These are phyloP conservation scores for Saccostrea glomerata DNA, from an alignment of 1,140 invertebrate genomes.

Conservation along the genomic window DNA sequence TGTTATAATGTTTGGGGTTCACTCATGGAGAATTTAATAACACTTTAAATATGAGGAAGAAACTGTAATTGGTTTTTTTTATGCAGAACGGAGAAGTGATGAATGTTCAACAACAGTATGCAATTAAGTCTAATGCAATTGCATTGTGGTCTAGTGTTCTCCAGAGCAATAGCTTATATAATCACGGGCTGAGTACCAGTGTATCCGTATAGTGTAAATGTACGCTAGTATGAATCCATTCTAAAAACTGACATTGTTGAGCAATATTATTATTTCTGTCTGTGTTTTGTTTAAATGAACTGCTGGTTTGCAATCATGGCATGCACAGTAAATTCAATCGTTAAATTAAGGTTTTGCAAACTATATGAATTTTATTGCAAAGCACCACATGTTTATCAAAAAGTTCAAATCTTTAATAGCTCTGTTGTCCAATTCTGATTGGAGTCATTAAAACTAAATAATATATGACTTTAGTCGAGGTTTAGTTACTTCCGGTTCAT, in stretches of 20 bases:
- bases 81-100: background rate
- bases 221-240: background rate
- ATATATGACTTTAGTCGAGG: background rate
- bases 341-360: background rate
- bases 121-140: slow-evolving; percentile 37
- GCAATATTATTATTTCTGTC: background rate
- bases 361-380: background rate
- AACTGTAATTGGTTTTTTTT: background rate
- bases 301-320: background rate
- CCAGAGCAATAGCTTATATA: slow-evolving; percentile 1
- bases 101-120: slow-evolving; percentile 24
- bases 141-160: slow-evolving; percentile 1
- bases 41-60: background rate
- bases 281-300: background rate
- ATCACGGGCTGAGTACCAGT: background rate
- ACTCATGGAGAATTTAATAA: background rate
- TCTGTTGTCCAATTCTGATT: background rate
- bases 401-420: background rate
- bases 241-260: background rate
- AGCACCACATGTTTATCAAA: background rate
- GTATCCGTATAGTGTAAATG: background rate
- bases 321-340: background rate
- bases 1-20: background rate
- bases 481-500: background rate
- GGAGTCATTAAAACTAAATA: background rate